Percentiles rank a stretch among this genome's conserved stretches.
phyloP scores from a whole-genome alignment of 2,797 vertebrate genomes.

The Halcyon chelicuti region DNA sequence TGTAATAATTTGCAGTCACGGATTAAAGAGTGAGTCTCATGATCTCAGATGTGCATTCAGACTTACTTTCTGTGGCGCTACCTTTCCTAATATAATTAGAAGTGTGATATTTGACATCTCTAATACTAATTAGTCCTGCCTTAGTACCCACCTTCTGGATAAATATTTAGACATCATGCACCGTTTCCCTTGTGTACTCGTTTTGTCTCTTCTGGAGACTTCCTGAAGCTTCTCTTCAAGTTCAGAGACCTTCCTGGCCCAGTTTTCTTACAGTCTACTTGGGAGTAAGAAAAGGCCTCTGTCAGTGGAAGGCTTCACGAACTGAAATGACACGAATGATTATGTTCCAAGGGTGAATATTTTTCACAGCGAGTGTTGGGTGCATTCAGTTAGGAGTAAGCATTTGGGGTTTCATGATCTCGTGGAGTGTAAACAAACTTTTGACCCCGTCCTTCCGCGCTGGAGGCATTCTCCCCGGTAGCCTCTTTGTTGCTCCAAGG shows the following conservation, averaged over 20 bases:
- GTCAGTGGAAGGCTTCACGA: neutral
- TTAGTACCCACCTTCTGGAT: neutral
- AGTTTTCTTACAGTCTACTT: neutral
- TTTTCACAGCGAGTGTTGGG: accelerated
- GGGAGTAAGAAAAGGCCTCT: neutral
- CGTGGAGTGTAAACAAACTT: neutral
- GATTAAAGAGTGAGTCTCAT: neutral
- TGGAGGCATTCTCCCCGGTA: accelerated
- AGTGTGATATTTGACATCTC: constrained; percentile 25
- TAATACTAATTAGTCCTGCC: constrained; percentile 3
- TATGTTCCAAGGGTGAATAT: accelerated
- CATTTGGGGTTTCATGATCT: accelerated
- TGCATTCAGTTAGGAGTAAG: accelerated
- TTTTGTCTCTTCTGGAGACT: neutral
- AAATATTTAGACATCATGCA: neutral
- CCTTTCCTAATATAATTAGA: neutral
- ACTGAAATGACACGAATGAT: accelerated
- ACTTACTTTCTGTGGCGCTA: neutral
- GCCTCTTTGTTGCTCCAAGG: neutral
- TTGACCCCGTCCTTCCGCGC: neutral
- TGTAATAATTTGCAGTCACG: neutral
- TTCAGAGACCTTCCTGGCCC: neutral
- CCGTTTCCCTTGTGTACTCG: neutral
- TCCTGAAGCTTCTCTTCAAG: neutral
- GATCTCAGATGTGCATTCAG: neutral